Percentiles rank a stretch among this genome's conserved stretches.
These are phyloP conservation scores for Ciconia boyciana DNA, from an alignment of 2,113 vertebrate genomes.

Conservation along the genomic window DNA sequence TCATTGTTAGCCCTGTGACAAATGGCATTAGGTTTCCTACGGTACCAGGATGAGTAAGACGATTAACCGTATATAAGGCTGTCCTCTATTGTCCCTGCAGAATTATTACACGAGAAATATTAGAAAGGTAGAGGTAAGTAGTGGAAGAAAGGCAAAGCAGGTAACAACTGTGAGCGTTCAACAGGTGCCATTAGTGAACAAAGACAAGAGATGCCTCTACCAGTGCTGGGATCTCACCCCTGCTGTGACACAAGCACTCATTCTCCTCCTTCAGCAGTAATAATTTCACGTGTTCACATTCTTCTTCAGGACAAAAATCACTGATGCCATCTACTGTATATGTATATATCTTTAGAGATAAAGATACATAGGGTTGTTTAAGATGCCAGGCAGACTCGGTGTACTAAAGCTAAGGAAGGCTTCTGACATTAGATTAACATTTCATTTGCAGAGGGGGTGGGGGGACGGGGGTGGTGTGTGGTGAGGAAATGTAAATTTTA, in stretches of 20 bases:
- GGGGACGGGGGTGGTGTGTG: too few relatives aligned
- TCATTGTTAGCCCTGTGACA: not conserved
- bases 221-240: not conserved
- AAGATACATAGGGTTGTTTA: not conserved
- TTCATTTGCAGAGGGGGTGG: not conserved
- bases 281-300: not conserved
- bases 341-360: not conserved
- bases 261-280: not conserved
- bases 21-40: not conserved
- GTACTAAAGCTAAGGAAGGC: not conserved
- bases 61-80: not conserved
- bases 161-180: not conserved
- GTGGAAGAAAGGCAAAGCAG: not conserved
- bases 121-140: not conserved
- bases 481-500: not conserved
- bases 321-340: not conserved
- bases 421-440: not conserved
- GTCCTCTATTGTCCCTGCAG: not conserved
- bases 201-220: not conserved
- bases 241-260: not conserved
- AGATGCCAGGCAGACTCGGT: not conserved
- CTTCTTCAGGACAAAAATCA: not conserved
- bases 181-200: not conserved
- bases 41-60: not conserved
- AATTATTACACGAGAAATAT: not conserved